Evolutionary conservation across 2,888 invertebrate genomes (phyloP).

Genomic region (Saturnia japonica): DNA sequence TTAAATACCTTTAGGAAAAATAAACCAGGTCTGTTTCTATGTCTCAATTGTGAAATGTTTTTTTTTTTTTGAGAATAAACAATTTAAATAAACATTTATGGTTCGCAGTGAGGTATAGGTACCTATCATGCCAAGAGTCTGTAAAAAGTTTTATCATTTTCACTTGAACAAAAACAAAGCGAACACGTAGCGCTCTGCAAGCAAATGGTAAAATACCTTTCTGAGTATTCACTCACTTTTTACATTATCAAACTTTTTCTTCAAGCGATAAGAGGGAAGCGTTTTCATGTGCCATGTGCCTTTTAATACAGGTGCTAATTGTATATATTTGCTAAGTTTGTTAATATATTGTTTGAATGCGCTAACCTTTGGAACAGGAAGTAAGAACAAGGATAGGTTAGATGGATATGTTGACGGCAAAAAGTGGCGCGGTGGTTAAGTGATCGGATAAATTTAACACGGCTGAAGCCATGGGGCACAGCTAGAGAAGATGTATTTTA

Average conservation of each 20-base stretch:
- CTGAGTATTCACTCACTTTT: conserved; percentile 11
- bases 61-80: too few relatives aligned
- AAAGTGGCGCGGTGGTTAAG: too few relatives aligned
- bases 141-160: background rate
- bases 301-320: background rate
- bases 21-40: background rate
- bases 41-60: background rate
- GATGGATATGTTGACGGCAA: too few relatives aligned
- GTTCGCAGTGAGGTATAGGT: background rate
- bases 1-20: too few relatives aligned
- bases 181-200: background rate
- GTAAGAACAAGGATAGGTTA: too few relatives aligned
- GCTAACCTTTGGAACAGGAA: too few relatives aligned
- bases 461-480: too few relatives aligned
- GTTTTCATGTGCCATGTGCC: background rate
- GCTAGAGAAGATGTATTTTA: too few relatives aligned
- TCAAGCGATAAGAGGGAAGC: background rate
- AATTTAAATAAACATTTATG: background rate
- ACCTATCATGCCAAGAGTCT: background rate
- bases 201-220: conserved; percentile 11
- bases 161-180: background rate
- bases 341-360: background rate
- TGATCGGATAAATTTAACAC: too few relatives aligned
- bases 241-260: background rate
- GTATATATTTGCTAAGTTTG: background rate